Evolutionary conservation across 2,113 vertebrate species (phyloP).

Genomic region (Labeo rohita): DNA sequence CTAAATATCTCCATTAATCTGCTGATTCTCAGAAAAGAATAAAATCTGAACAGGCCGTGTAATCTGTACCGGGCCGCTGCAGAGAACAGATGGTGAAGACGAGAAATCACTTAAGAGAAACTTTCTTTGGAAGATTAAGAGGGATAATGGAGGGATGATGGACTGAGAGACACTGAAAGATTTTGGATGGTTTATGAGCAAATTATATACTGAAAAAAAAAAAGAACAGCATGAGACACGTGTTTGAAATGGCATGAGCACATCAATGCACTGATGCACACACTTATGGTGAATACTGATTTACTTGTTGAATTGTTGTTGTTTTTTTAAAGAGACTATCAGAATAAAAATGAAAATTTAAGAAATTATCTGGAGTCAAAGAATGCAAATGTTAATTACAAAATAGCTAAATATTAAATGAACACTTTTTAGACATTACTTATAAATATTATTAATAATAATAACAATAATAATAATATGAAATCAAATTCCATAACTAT

Average conservation of each 20-base stretch:
- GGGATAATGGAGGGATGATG: constrained; percentile 11
- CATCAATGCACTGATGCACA: too few relatives aligned
- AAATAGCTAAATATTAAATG: too few relatives aligned
- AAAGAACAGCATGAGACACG: not conserved
- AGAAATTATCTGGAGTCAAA: not conserved
- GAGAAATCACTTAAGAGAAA: constrained; percentile 29
- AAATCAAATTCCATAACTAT: too few relatives aligned
- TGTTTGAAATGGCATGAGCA: not conserved
- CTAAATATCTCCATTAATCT: constrained; percentile 42
- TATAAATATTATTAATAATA: too few relatives aligned
- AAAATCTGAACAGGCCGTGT: not conserved
- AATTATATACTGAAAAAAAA: not conserved
- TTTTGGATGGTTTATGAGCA: constrained; percentile 30
- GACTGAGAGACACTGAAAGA: not conserved
- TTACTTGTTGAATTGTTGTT: too few relatives aligned
- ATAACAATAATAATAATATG: too few relatives aligned
- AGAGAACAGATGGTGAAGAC: constrained; percentile 50
- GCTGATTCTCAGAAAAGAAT: constrained; percentile 22
- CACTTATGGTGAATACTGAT: too few relatives aligned
- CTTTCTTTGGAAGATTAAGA: constrained; percentile 25
- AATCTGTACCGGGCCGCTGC: constrained; percentile 30
- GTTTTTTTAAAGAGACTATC: too few relatives aligned
- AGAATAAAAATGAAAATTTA: not conserved
- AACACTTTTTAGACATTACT: too few relatives aligned
- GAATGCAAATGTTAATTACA: too few relatives aligned